Base-by-base conservation (phyloP, 23 tunicate species). In the Botrylloides violaceus region DNA sequence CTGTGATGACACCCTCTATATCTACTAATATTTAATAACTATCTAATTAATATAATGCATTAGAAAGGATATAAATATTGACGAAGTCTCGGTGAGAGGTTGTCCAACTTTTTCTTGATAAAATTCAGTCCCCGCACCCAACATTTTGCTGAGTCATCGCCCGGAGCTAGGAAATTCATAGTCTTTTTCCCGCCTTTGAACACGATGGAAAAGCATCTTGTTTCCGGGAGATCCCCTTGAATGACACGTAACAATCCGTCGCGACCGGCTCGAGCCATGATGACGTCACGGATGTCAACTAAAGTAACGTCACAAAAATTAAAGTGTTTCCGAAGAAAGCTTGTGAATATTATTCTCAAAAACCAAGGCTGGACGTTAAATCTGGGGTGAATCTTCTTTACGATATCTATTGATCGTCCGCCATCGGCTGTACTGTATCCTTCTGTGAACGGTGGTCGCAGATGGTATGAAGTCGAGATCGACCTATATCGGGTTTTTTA, bases 11-110 rank as follows among this genome's bases (percentile, higher is more conserved):
- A 21, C n/a, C n/a, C n/a, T n/a, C n/a, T n/a, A n/a, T n/a, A n/a
- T n/a, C n/a, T n/a, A n/a, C n/a, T n/a, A n/a, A n/a, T n/a, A n/a
- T n/a, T n/a, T 49, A 49, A 1, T 49, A 49, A 49, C 58, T 49
- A 21, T 0, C 58, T 49, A 21, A 49, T 0, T 0, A 49, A 21
- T 1, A 19, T 21, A n/a, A 28, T 65, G 3, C 30, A 61, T 1
- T n/a, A 62, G 71, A 79, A 87, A 87, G 95, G 95, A 87, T 87
- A 87, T 87, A 87, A 47, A 61, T 87, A 79, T 32, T 65, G 78
- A 27, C 76, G 81, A 19, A 87, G 70, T 34, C 86, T 60, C 0
- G 95, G 95, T 34, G 43, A 23, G 29, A 87, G 49, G 7, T 34
- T 33, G 2, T 25, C 61, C 3, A 87, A 23, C 61, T 61, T 62